Evolutionary conservation across 2,888 invertebrate genomes (phyloP), one percentile per base, ranked within the genome.

Genomic region (Lithophane semibrunnea): DNA sequence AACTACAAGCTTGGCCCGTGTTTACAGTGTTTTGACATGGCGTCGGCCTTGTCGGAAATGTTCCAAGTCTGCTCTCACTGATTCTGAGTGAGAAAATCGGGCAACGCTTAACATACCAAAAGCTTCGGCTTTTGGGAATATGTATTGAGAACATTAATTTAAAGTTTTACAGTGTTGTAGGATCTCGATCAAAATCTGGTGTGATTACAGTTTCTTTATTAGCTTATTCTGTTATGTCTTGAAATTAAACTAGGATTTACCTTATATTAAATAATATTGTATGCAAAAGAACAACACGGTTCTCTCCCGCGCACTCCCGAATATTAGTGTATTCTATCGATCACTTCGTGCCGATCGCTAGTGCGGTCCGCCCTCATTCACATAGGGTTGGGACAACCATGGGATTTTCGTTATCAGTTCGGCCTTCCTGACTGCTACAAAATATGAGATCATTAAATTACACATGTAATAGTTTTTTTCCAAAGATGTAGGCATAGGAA

Each of bases 41-140:
- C 73, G 73, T 80, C 75, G 84, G 79, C 82, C 86, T 80, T 90
- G 90, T 92, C 89, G 90, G 91, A 91, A 92, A 91, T 91, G 90
- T 89, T 88, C 80, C 42, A 21, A 58, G 73, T 79, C 74, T 77
- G 79, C 60, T 83, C 80, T 79, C 80, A 85, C 74, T 67, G 66
- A 80, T 74, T 73, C 49, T 61, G 64, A 82, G 77, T 84, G 73
- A 74, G 81, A 84, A 88, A 86, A 83, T 80, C 52, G 47, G 73
- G 66, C 63, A 52, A 63, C 47, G 24, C 66, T 69, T 29, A 42
- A 73, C 47, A 16, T 37, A 60, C 49, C 12, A 49, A 65, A n/a
- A 18, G n/a, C 13, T 60, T 47, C 13, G 0, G 29, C 65, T 18
- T 47, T 47, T n/a, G 0, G 3, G 10, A 37, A 65, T 56, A 58